Conservation (phyloP, 2,888 invertebrate genomes). For the Drosophila paramelanica region DNA sequence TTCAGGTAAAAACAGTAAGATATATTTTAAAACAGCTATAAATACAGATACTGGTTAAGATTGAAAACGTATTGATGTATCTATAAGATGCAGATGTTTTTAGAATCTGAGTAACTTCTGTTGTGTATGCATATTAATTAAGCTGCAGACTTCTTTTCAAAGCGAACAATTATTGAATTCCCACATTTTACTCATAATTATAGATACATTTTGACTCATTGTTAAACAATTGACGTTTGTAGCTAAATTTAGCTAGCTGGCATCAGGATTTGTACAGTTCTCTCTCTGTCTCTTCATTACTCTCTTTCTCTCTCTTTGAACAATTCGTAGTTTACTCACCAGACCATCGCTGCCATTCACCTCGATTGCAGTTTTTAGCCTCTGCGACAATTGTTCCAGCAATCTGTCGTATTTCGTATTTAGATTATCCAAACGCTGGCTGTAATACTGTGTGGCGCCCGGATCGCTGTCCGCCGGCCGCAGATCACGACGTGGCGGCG, state of each 20-base stretch:
- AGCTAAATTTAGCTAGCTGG: conserved; percentile 54
- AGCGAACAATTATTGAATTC: background rate
- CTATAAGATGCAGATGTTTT: background rate
- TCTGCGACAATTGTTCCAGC: conserved; percentile 84
- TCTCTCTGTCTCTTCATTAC: conserved; percentile 8
- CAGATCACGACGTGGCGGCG: conserved; percentile 84
- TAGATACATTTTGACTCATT: conserved; percentile 35
- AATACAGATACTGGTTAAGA: background rate
- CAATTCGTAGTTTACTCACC: conserved; percentile 80
- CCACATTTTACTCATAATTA: background rate
- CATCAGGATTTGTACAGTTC: conserved; percentile 40
- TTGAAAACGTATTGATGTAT: background rate
- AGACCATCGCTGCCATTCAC: conserved; percentile 85
- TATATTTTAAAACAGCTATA: too few relatives aligned
- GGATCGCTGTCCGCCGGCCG: conserved; percentile 84
- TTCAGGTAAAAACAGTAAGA: too few relatives aligned
- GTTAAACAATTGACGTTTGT: conserved; percentile 32
- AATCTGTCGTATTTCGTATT: conserved; percentile 85
- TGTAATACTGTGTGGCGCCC: conserved; percentile 85
- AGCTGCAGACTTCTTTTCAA: background rate
- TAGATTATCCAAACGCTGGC: conserved; percentile 84
- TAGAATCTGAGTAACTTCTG: background rate
- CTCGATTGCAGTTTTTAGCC: conserved; percentile 85
- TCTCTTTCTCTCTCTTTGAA: conserved; percentile 13
- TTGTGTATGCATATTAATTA: too few relatives aligned